Conservation (phyloP, 2,113 vertebrate genomes). For the Nesogale talazaci region DNA sequence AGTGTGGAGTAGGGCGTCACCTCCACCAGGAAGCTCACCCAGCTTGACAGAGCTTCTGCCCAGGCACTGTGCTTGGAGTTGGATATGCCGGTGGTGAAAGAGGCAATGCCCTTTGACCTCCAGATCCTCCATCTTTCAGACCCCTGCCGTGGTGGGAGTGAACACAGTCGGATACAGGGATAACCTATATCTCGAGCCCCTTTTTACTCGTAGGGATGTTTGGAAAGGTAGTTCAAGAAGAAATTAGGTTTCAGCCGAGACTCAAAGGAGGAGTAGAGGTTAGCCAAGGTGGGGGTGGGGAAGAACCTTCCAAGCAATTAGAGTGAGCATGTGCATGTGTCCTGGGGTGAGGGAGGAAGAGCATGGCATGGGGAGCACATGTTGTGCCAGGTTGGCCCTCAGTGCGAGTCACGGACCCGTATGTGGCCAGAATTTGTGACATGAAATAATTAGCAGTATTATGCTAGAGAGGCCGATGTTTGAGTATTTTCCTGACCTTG, state of each 20-base stretch:
- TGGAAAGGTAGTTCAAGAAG: not conserved
- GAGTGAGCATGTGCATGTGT: rapidly evolving
- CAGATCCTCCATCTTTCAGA: not conserved
- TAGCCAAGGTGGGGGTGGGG: not conserved
- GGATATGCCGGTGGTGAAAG: not conserved
- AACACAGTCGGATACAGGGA: not conserved
- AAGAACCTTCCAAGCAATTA: not conserved
- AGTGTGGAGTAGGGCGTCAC: not conserved
- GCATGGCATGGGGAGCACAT: not conserved
- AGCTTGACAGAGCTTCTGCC: not conserved
- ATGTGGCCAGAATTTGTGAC: not conserved
- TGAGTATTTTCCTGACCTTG: not conserved
- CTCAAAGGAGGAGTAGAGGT: not conserved
- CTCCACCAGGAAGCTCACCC: not conserved
- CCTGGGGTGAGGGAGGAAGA: not conserved
- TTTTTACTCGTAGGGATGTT: not conserved
- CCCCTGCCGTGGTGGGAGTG: not conserved
- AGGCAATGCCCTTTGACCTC: not conserved
- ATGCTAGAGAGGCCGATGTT: not conserved
- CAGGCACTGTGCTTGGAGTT: not conserved
- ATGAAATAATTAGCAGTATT: not conserved
- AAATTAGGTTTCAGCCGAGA: no score
- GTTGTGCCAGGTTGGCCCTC: not conserved
- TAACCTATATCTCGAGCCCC: not conserved
- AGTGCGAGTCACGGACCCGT: not conserved